Evolutionary conservation across 2,797 vertebrate species (phyloP).

Genomic region (Sebastes flavidus): DNA sequence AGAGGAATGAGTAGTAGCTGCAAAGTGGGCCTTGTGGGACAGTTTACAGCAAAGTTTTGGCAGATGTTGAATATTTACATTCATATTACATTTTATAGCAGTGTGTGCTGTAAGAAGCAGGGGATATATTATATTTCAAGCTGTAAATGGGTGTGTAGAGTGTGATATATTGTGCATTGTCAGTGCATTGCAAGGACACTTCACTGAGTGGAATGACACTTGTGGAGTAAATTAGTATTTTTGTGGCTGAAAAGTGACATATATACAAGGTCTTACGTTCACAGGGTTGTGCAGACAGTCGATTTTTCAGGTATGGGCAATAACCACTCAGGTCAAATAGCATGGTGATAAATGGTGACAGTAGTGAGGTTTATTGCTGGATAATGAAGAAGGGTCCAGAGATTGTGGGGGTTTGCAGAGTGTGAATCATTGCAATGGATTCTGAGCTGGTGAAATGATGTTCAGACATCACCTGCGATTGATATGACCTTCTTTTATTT

Average conservation of each 20-base stretch:
- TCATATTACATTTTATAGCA: background rate
- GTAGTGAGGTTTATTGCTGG: constrained; percentile 31
- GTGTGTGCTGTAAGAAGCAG: background rate
- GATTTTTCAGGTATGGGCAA: constrained; percentile 17
- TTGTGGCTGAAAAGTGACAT: constrained; percentile 11
- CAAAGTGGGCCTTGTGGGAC: background rate
- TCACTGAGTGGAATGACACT: constrained; percentile 19
- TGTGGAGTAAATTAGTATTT: constrained; percentile 32
- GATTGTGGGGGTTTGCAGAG: background rate
- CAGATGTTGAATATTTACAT: constrained; percentile 18
- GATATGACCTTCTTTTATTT: background rate
- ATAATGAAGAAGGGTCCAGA: constrained; percentile 15
- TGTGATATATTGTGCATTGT: constrained; percentile 25
- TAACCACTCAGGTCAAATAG: constrained; percentile 10
- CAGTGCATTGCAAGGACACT: background rate
- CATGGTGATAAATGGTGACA: constrained; percentile 47
- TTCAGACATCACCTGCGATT: background rate
- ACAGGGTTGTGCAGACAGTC: constrained; percentile 5
- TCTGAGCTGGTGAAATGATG: background rate
- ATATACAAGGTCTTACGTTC: constrained; percentile 29
- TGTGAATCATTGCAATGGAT: constrained; percentile 3
- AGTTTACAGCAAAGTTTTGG: background rate
- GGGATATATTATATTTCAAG: background rate
- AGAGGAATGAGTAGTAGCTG: background rate
- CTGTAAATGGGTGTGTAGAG: background rate